Conservation (phyloP, 1,140 invertebrate genomes). For the Maconellicoccus hirsutus region DNA sequence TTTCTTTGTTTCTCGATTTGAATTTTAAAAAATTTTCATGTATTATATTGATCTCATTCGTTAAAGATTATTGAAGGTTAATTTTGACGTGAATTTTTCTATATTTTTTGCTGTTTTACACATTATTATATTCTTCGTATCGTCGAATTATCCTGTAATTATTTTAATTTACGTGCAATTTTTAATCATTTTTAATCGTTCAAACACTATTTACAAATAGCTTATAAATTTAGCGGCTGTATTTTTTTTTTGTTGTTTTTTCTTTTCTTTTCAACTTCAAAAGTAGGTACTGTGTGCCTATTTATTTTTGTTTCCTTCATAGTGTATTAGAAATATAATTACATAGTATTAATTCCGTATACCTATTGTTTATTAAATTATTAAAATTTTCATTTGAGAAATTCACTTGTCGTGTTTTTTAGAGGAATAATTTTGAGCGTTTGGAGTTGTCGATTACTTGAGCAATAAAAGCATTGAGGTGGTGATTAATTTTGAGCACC, state of each 20-base stretch:
- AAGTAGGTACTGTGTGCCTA: too few relatives aligned
- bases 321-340: neutral
- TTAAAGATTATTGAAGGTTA: neutral
- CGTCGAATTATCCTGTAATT: neutral
- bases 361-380: too few relatives aligned
- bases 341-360: too few relatives aligned
- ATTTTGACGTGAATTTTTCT: neutral
- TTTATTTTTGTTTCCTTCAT: neutral
- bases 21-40: neutral
- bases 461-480: too few relatives aligned
- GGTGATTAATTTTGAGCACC: too few relatives aligned
- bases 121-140: neutral
- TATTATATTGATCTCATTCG: constrained; percentile 4
- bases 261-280: neutral
- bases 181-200: neutral
- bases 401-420: too few relatives aligned
- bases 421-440: too few relatives aligned
- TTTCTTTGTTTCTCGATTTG: too few relatives aligned
- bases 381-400: too few relatives aligned
- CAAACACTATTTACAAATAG: neutral
- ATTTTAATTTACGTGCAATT: neutral
- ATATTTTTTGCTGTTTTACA: neutral
- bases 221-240: neutral
- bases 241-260: neutral
- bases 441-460: too few relatives aligned